Evolutionary conservation across 2,888 invertebrate species (phyloP), one percentile per base, ranked within the genome.

Genomic region (Meteorus cinctellus): DNA sequence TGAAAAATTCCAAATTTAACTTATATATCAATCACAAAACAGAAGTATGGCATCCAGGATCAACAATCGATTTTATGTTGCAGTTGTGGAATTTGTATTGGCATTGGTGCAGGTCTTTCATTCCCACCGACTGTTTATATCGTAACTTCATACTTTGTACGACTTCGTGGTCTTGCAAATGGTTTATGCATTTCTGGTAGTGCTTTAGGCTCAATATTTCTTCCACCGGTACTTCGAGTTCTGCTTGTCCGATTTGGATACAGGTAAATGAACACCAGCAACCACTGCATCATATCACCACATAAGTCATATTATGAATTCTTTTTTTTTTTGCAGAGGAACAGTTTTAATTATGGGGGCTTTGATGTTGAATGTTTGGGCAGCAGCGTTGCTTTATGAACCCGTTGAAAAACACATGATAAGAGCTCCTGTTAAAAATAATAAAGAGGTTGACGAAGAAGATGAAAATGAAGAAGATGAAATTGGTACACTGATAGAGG

Each of bases 71-170:
- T 4, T 63, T 74, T 68, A 45, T 76, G 36, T 80, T 90, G 74
- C 84, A 96, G 96, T 90, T 96, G 96, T 90, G 96, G 96, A 70
- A 92, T 95, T 16, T 90, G 96, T 86, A 95, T 96, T 29, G 96
- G 96, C 79, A 93, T 94, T 55, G 96, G 96, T 8, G 96, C 96
- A 0, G 96, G 96, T 0, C 90, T 96, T 10, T 94, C 96, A 0
- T 97, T 96, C 90, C 96, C 96, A 0, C 96, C 96, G 2, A 96
- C 96, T 0, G 96, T 97, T 48, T 96, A 96, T 90, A 96, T 96
- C 82, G 96, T 96, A 81, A 96, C 96, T 70, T 95, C 95, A 77
- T 96, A 96, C 90, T 96, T 96, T 89, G 94, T 95, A 60, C 92
- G 93, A 66, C 90, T 94, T 12, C 91, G 96, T 63, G 96, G 96